Base-by-base conservation (phyloP, 2,113 vertebrate species). In the Cynopterus brachyotis region DNA sequence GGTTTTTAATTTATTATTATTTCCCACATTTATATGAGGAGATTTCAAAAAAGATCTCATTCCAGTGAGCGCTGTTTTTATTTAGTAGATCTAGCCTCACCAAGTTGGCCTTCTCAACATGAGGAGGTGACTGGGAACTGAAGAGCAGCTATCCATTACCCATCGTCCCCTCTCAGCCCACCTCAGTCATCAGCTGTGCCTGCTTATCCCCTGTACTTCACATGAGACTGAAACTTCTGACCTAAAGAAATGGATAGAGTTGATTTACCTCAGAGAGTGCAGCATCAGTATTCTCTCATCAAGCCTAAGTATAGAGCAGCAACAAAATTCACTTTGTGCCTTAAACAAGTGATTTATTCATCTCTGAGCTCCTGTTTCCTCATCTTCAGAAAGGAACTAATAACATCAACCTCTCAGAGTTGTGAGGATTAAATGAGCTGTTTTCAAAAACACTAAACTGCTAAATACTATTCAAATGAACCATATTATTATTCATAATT, bases 371-470 rank as follows among this genome's bases (percentile, higher is more conserved):
- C 72, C 88, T 78, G 30, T 67, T 87, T 86, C 40, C 22, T 62
- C 40, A 40, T 83, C 30, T 30, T 57, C 55, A 72, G n/a, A 67
- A 95, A 76, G 20, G 47, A 87, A 47, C 5, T 37, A 72, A 75
- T 35, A 90, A 60, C n/a, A 50, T 16, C 11, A 42, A 70, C 17
- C 30, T 66, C n/a, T 35, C 42, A 47, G 62, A 91, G 50, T 73
- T 73, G 5, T 67, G 22, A 82, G 8, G 19, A 75, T 19, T 76
- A 84, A 91, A 60, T 75, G n/a, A 69, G 53, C 59, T 45, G 16
- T 47, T 92, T 92, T 72, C 28, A 55, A 94, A 93, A 97, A 85
- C n/a, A 78, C 6, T 35, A 22, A 89, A 55, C 20, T 87, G 17
- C 26, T 72, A 57, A 69, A 69, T 69, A 66, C 22, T 73, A 73